These are phyloP conservation scores for Protosalanx chinensis DNA, from an alignment of 2,797 vertebrate species.

Conservation along the genomic window DNA sequence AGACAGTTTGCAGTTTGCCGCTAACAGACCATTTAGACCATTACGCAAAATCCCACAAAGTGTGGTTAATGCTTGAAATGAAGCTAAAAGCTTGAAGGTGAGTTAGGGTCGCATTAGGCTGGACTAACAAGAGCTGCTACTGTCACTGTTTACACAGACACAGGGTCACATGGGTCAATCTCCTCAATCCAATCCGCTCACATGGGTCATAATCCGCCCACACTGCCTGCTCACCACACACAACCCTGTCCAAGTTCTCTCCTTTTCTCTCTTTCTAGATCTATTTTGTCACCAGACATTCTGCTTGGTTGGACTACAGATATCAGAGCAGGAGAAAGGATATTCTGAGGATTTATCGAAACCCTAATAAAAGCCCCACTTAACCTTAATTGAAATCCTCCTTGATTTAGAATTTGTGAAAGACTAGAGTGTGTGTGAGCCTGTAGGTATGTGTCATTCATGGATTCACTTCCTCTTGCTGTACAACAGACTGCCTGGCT, in stretches of 20 bases:
- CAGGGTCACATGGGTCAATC: conserved; percentile 36
- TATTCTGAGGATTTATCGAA: conserved; percentile 1
- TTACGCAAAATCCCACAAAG: too few species aligned
- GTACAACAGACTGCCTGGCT: too few species aligned
- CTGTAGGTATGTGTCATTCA: too few species aligned
- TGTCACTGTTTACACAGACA: conserved; percentile 6
- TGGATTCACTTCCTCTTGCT: too few species aligned
- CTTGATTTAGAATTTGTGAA: not conserved
- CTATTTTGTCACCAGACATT: not conserved
- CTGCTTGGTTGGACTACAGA: not conserved
- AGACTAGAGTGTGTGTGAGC: too few species aligned
- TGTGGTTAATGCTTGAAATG: too few species aligned
- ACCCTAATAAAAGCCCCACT: not conserved
- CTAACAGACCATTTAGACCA: too few species aligned
- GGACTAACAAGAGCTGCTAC: not conserved
- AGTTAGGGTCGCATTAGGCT: too few species aligned
- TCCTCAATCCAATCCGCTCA: conserved; percentile 60
- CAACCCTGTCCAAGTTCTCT: conserved; percentile 18
- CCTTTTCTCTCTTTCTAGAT: not conserved
- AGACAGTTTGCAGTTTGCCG: too few species aligned
- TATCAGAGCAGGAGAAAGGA: not conserved
- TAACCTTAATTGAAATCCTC: not conserved
- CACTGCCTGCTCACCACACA: conserved; percentile 61
- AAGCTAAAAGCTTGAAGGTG: too few species aligned
- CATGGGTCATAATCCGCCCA: conserved; percentile 67